phyloP scores from a whole-genome alignment of 2,113 vertebrate species.

The Dipodomys spectabilis region DNA sequence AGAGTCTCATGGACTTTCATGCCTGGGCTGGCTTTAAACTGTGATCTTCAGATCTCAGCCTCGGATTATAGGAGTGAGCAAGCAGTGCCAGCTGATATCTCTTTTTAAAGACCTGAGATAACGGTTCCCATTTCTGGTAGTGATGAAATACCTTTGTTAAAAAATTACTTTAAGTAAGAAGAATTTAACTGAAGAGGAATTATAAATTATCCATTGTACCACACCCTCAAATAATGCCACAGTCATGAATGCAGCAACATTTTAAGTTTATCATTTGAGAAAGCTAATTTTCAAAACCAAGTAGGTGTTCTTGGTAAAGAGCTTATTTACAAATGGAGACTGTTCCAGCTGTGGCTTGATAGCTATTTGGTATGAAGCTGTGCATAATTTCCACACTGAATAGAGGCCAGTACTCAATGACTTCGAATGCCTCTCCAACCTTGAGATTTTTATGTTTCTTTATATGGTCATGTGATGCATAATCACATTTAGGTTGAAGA shows the following conservation, averaged over 20 bases:
- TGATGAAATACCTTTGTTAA: background rate
- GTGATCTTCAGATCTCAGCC: no score
- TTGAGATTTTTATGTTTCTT: background rate
- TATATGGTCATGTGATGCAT: background rate
- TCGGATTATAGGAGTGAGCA: no score
- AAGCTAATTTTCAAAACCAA: background rate
- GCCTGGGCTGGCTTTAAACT: no score
- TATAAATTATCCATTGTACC: background rate
- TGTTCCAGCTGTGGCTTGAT: background rate
- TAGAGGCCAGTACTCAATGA: background rate
- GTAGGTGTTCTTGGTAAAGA: no score
- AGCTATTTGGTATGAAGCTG: background rate
- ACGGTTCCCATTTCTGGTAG: background rate
- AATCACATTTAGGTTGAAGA: background rate
- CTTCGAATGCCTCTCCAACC: background rate
- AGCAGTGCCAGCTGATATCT: no score
- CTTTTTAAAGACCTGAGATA: background rate
- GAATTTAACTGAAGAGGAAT: background rate
- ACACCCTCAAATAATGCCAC: background rate
- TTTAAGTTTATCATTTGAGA: background rate
- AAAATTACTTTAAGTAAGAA: background rate
- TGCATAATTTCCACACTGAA: background rate
- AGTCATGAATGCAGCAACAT: background rate
- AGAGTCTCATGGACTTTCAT: no score
- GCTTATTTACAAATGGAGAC: background rate